Conservation (phyloP, 2,797 vertebrate genomes). For the Morelia viridis region DNA sequence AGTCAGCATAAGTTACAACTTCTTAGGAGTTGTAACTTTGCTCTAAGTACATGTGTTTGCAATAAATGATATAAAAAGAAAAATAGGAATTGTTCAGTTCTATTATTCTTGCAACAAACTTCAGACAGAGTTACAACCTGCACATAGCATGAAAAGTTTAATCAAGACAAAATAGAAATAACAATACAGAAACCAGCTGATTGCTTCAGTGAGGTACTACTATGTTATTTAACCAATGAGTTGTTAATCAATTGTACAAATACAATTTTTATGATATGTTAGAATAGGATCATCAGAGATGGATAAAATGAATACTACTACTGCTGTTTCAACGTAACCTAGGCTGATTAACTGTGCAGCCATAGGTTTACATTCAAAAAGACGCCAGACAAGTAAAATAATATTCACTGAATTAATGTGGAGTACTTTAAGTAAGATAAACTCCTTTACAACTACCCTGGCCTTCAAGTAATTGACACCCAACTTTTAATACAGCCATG, state of each 20-base stretch:
- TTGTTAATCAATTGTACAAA: no score
- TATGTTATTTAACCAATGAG: no score
- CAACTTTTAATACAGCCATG: not conserved
- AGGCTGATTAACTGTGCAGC: not conserved
- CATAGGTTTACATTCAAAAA: not conserved
- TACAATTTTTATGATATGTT: not conserved
- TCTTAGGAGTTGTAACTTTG: no score
- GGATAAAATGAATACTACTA: not conserved
- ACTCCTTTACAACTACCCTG: not conserved
- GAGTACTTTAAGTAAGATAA: not conserved
- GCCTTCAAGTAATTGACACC: not conserved
- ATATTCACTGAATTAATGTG: not conserved
- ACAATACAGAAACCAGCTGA: no score
- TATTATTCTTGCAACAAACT: not conserved
- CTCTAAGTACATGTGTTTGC: no score
- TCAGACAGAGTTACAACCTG: not conserved
- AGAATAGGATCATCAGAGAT: not conserved
- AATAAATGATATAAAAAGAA: no score
- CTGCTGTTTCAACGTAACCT: not conserved
- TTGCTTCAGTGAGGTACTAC: no score
- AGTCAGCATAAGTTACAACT: not conserved
- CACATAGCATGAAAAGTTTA: no score
- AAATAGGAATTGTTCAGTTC: no score
- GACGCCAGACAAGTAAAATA: not conserved
- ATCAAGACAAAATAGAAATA: no score